A percentile compares a stretch with the other conserved stretches of the same genome.
Evolutionary conservation across 2,113 vertebrate species (phyloP).

Genomic region (Hippolais icterina): DNA sequence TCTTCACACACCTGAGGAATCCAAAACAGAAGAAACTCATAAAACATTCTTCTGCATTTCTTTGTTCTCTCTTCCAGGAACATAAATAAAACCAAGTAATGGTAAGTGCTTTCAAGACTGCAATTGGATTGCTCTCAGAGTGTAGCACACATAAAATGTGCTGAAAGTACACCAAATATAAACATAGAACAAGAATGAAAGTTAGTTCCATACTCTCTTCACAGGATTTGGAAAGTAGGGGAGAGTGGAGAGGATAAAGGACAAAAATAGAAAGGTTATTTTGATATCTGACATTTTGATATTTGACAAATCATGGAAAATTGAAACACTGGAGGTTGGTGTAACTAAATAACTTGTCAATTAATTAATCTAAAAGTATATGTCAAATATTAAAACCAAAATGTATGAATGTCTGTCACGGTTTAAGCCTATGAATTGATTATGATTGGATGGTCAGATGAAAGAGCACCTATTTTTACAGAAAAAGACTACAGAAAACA

Average conservation of each 20-base stretch:
- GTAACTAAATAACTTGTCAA: background rate
- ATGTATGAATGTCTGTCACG: background rate
- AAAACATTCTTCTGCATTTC: background rate
- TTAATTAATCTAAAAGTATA: background rate
- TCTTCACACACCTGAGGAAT: background rate
- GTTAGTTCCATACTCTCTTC: background rate
- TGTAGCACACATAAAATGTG: background rate
- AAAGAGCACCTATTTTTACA: background rate
- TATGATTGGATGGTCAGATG: background rate
- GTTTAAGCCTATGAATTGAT: background rate
- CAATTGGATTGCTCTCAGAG: background rate
- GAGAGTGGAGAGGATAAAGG: background rate
- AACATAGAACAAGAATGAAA: background rate
- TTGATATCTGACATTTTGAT: background rate
- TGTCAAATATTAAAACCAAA: background rate
- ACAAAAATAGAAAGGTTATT: background rate
- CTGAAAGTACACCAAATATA: background rate
- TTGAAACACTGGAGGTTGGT: background rate
- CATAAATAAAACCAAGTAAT: background rate
- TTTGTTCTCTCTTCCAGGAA: background rate
- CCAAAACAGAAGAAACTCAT: background rate
- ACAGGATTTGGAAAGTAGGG: background rate
- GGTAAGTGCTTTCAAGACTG: background rate
- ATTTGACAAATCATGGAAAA: background rate
- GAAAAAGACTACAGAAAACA: background rate